Evolutionary conservation across 92 coral and sea anemone genomes (phyloP).

Genomic region (Porites rus): DNA sequence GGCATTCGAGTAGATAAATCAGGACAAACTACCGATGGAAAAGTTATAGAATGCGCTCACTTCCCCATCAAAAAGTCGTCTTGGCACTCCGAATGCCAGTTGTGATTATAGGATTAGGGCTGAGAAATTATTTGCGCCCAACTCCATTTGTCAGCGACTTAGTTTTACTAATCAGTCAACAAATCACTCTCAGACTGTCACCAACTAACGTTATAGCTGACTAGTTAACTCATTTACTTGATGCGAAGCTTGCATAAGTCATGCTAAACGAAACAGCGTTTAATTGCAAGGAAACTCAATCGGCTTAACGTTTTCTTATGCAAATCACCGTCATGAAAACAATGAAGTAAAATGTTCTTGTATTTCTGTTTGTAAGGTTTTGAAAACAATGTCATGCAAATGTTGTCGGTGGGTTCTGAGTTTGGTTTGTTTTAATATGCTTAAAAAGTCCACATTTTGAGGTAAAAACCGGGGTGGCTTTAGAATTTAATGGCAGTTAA

Average conservation of each 20-base stretch:
- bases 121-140: not conserved
- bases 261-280: not conserved
- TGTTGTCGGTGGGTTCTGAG: not conserved
- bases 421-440: not conserved
- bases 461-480: too few species aligned
- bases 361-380: slow-evolving; percentile 19
- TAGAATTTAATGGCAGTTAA: not conserved
- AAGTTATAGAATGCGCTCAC: slow-evolving; percentile 1
- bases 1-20: not conserved
- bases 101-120: slow-evolving; percentile 4
- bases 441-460: too few species aligned
- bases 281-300: not conserved
- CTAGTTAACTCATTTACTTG: not conserved
- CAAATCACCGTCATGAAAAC: slow-evolving; percentile 30
- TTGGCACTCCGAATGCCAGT: slow-evolving; percentile 18
- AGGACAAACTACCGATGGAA: not conserved
- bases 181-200: not conserved
- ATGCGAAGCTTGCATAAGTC: not conserved
- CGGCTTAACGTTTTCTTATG: slow-evolving; percentile 18
- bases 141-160: not conserved
- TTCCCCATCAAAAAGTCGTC: not conserved
- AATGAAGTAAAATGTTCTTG: slow-evolving; percentile 19
- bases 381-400: slow-evolving; percentile 20
- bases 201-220: too few species aligned
- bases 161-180: not conserved